Evolutionary conservation across 2,113 vertebrate species (phyloP).

Genomic region (Ornithorhynchus anatinus): DNA sequence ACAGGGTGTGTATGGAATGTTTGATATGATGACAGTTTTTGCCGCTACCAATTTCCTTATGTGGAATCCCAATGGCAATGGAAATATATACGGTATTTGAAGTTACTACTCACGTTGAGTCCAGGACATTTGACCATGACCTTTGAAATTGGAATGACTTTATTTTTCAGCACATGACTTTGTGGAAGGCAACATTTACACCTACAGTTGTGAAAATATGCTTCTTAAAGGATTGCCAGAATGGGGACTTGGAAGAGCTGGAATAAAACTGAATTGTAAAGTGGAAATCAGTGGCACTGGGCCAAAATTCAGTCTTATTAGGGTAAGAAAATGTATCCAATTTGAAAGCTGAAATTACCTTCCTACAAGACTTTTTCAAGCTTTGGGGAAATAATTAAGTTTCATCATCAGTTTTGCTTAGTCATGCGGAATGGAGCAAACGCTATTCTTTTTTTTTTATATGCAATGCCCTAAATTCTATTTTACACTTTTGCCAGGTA

Average conservation of each 20-base stretch:
- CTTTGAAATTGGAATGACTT: conserved; percentile 17
- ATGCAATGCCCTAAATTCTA: conserved; percentile 63
- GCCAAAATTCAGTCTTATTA: conserved; percentile 63
- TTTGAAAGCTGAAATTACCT: conserved; percentile 61
- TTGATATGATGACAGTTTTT: conserved; percentile 38
- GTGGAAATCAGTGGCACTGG: conserved; percentile 59
- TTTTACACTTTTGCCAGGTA: conserved; percentile 71
- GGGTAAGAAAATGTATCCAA: conserved; percentile 59
- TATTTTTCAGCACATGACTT: conserved; percentile 61
- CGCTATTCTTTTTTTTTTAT: conserved; percentile 33
- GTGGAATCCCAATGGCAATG: conserved; percentile 38
- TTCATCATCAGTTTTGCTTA: conserved; percentile 62
- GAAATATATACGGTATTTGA: conserved; percentile 35
- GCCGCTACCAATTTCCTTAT: conserved; percentile 38
- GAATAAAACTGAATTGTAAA: conserved; percentile 63
- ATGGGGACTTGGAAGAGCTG: conserved; percentile 53
- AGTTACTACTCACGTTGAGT: conserved; percentile 1
- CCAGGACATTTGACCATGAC: conserved; percentile 14
- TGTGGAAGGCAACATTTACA: conserved; percentile 50
- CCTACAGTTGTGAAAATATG: conserved; percentile 51
- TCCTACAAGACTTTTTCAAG: conserved; percentile 37
- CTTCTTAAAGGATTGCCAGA: conserved; percentile 55
- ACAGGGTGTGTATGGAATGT: conserved; percentile 32
- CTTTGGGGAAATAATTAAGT: conserved; percentile 62
- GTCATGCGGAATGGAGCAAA: conserved; percentile 60